Conservation (phyloP, 2,888 invertebrate genomes). For the Nemotelus pantherinus region DNA sequence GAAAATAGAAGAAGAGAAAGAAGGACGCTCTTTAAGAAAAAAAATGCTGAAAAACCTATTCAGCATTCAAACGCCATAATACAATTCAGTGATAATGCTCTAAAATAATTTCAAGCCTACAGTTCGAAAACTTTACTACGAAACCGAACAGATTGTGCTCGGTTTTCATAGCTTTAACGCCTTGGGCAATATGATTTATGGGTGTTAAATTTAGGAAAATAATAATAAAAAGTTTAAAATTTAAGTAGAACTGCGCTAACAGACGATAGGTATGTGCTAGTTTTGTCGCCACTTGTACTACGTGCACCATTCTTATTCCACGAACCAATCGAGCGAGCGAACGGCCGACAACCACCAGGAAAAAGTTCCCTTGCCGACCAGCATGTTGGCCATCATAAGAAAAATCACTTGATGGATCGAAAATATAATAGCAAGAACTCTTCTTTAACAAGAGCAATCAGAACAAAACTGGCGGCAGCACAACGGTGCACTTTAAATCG, state of each 20-base stretch:
- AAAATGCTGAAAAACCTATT: no score
- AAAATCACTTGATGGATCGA: conserved; percentile 32
- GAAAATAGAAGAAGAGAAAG: no score
- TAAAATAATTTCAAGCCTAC: no score
- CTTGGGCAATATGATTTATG: conserved; percentile 30
- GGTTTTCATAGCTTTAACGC: no score
- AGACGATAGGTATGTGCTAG: not conserved
- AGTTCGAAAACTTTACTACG: no score
- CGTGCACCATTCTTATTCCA: not conserved
- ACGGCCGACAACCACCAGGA: not conserved
- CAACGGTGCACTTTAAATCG: conserved; percentile 7
- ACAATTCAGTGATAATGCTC: no score
- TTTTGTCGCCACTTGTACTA: not conserved
- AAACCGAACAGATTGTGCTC: no score
- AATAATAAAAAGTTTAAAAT: conserved; percentile 24
- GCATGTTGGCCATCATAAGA: not conserved
- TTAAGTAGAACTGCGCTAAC: not conserved
- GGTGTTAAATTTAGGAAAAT: conserved; percentile 36
- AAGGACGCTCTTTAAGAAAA: no score
- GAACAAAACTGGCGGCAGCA: not conserved
- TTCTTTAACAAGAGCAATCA: conserved; percentile 5
- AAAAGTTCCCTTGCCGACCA: not conserved
- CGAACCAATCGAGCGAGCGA: not conserved
- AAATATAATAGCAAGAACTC: conserved; percentile 17
- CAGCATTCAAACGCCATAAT: no score